Percentiles rank a stretch among this genome's conserved stretches.
Evolutionary conservation across 1,140 invertebrate species (phyloP).

Genomic region (Orchesella cincta): DNA sequence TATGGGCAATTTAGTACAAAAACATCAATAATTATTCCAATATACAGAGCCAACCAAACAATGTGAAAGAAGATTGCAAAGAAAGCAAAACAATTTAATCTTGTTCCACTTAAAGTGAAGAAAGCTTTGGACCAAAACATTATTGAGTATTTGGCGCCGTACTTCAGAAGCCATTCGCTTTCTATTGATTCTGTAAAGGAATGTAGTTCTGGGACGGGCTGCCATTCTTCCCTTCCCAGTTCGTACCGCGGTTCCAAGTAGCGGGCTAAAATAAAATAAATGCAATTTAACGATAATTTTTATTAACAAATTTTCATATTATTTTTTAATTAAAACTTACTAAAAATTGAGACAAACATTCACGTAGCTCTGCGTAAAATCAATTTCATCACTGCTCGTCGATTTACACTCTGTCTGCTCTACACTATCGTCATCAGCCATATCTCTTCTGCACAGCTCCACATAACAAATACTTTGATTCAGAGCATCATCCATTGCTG

Average conservation of each 20-base stretch:
- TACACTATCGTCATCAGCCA: not conserved
- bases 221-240: not conserved
- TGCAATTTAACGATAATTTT: not conserved
- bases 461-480: conserved; percentile 41
- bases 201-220: conserved; percentile 29
- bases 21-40: conserved; percentile 28
- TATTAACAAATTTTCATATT: not conserved
- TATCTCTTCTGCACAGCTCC: conserved; percentile 36
- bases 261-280: conserved; percentile 5
- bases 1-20: conserved; percentile 34
- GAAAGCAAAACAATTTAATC: conserved; percentile 40
- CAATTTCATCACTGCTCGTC: conserved; percentile 10
- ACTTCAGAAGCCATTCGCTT: conserved; percentile 28
- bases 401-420: not conserved
- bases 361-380: conserved; percentile 32
- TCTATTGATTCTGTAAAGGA: conserved; percentile 35
- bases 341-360: conserved; percentile 38
- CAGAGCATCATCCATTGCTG: conserved; percentile 39
- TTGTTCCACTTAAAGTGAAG: conserved; percentile 42
- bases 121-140: conserved; percentile 39
- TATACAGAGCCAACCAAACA: conserved; percentile 26
- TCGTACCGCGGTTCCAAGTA: not conserved
- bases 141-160: conserved; percentile 33
- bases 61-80: conserved; percentile 34
- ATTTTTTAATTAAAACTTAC: conserved; percentile 12